Evolutionary conservation across 2,888 invertebrate genomes (phyloP).

Genomic region (Drosophila monieri): DNA sequence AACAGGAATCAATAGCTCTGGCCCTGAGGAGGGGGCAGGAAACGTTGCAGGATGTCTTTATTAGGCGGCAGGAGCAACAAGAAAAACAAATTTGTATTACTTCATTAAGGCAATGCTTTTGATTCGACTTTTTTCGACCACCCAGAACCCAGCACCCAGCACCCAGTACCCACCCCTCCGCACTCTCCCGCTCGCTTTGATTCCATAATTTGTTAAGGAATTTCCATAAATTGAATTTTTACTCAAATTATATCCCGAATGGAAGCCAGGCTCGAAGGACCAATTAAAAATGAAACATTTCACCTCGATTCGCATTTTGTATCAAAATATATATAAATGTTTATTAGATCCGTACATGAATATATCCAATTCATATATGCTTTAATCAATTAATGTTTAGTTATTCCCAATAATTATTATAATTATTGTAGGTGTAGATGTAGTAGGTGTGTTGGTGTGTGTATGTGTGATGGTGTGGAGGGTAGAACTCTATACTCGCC

Average conservation of each 20-base stretch:
- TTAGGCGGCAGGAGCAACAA: slow-evolving; percentile 56
- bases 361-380: slow-evolving; percentile 33
- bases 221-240: slow-evolving; percentile 63
- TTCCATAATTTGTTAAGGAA: slow-evolving; percentile 59
- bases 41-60: slow-evolving; percentile 46
- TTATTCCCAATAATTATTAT: slow-evolving; percentile 46
- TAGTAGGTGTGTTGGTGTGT: not conserved
- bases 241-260: slow-evolving; percentile 35
- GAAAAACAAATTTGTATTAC: slow-evolving; percentile 64
- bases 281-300: slow-evolving; percentile 55
- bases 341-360: slow-evolving; percentile 63
- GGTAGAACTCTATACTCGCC: slow-evolving; percentile 16
- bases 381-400: slow-evolving; percentile 27
- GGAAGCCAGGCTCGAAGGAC: slow-evolving; percentile 34
- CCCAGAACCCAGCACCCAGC: too few relatives aligned
- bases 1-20: slow-evolving; percentile 66
- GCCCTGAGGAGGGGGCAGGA: not conserved
- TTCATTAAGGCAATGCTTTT: slow-evolving; percentile 65
- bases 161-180: too few relatives aligned
- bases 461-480: slow-evolving; percentile 1
- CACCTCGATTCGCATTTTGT: slow-evolving; percentile 58
- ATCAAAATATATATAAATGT: slow-evolving; percentile 75
- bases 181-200: slow-evolving; percentile 54
- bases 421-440: slow-evolving; percentile 30
- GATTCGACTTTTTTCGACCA: slow-evolving; percentile 33